Evolutionary conservation across 2,888 invertebrate genomes (phyloP), one percentile per base, ranked within the genome.

Genomic region (Zele albiditarsus): DNA sequence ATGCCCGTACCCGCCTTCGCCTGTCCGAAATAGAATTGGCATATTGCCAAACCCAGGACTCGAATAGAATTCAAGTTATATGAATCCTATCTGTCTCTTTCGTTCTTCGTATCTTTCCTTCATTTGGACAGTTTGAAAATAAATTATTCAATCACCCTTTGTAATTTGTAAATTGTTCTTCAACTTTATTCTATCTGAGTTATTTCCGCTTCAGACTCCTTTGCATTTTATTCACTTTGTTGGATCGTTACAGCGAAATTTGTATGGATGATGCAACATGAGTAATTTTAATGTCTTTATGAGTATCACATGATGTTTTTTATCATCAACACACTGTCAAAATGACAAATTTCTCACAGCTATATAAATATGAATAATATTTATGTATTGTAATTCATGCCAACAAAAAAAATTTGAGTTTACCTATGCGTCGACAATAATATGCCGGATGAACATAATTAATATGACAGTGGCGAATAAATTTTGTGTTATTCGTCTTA

Each of bases 1-100:
- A 88, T 88, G 85, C 84, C 53, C 53, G 82, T 82, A 84, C 81
- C 85, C 87, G 86, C 86, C 86, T 88, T 88, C 87, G 84, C 85
- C 78, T 82, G 84, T 83, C 53, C 82, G 85, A 88, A 88, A 88
- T 88, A 88, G 88, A 88, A 82, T 87, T 88, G 88, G 88, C 88
- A 83, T 46, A 68, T 25, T 75, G 84, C 86, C 88, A 88, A 85
- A 84, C 79, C 80, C 79, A 80, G 82, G 85, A 86, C 84, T 82
- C 82, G 85, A 88, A 88, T 88, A 88, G 87, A 87, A 83, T 84
- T 53, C 80, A 79, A 84, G 85, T 85, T 86, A 85, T 87, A 87
- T 85, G 83, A 82, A 85, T 86, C 82, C 79, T 79, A 76, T 77
- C 77, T 70, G 74, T 68, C 77, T 74, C 75, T 70, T 66, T 74